Conservation (phyloP, 2,888 invertebrate species). For the Ectemnius continuus region DNA sequence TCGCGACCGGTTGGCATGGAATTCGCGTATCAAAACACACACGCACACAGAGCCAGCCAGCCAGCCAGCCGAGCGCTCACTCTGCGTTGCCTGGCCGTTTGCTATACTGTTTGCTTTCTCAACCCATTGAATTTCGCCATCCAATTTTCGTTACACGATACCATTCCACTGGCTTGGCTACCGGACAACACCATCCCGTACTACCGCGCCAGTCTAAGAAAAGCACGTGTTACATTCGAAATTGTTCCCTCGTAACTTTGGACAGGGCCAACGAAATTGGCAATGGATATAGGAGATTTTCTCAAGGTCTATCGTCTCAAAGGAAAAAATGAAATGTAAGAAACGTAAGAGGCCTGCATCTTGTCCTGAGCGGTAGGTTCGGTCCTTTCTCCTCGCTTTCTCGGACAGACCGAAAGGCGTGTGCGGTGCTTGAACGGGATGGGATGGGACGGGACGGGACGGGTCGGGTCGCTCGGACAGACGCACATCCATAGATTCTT, state of each 20-base stretch:
- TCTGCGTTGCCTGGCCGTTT: too few species aligned
- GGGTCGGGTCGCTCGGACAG: neutral
- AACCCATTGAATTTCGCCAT: too few species aligned
- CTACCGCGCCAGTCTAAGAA: too few species aligned
- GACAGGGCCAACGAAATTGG: conserved; percentile 66
- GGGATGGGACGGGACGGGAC: too few species aligned
- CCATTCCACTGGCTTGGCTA: too few species aligned
- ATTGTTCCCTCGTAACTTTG: too few species aligned
- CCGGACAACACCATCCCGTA: too few species aligned
- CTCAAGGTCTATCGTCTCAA: conserved; percentile 71
- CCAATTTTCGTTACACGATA: too few species aligned
- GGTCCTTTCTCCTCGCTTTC: conserved; percentile 20
- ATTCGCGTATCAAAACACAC: conserved; percentile 20
- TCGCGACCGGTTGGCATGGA: conserved; percentile 12
- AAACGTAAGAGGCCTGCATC: conserved; percentile 28
- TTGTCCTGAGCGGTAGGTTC: conserved; percentile 1
- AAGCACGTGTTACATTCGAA: too few species aligned
- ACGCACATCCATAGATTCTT: conserved; percentile 14
- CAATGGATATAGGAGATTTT: conserved; percentile 73
- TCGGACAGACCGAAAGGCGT: neutral
- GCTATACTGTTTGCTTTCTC: too few species aligned
- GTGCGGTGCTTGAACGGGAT: too few species aligned
- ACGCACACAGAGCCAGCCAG: neutral
- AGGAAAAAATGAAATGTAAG: conserved; percentile 77
- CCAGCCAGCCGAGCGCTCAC: neutral